phyloP scores from a whole-genome alignment of 2,888 invertebrate species.

The Tanypteryx hageni region DNA sequence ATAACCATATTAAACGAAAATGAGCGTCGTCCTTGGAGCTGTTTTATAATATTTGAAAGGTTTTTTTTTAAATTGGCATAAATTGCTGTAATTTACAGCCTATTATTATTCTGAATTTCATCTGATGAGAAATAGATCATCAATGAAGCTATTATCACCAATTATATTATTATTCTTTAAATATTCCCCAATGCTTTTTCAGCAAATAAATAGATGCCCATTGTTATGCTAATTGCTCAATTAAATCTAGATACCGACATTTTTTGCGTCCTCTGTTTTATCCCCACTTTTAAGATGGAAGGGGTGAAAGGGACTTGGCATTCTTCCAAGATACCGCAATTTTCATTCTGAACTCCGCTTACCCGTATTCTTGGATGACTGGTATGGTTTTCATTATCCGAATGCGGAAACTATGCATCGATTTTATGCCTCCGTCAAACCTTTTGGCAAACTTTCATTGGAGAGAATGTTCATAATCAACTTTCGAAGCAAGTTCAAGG shows the following conservation, averaged over 20 bases:
- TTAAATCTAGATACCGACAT: not conserved
- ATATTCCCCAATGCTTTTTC: not conserved
- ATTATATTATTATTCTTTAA: too few relatives aligned
- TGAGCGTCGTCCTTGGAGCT: too few relatives aligned
- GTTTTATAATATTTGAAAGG: too few relatives aligned
- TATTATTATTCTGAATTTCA: too few relatives aligned
- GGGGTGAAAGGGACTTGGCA: not conserved
- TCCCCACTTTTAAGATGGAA: not conserved
- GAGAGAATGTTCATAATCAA: not conserved
- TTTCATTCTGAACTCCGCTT: slow-evolving; percentile 8
- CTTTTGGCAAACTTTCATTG: not conserved
- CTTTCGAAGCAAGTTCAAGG: not conserved
- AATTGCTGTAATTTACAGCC: too few relatives aligned
- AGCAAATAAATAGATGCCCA: not conserved
- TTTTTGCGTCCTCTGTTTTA: not conserved
- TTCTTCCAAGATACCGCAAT: not conserved
- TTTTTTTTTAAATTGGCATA: too few relatives aligned
- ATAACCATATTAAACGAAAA: too few relatives aligned
- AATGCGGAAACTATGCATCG: slow-evolving; percentile 30
- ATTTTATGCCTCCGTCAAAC: not conserved
- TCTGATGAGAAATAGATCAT: too few relatives aligned
- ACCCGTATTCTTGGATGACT: not conserved
- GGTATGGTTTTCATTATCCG: not conserved
- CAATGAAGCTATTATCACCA: too few relatives aligned
- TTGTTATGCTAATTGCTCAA: slow-evolving; percentile 11